Percentiles rank a stretch among this genome's conserved stretches.
phyloP scores from a whole-genome alignment of 1,140 invertebrate genomes.

The Yoshiicerus persimilis region DNA sequence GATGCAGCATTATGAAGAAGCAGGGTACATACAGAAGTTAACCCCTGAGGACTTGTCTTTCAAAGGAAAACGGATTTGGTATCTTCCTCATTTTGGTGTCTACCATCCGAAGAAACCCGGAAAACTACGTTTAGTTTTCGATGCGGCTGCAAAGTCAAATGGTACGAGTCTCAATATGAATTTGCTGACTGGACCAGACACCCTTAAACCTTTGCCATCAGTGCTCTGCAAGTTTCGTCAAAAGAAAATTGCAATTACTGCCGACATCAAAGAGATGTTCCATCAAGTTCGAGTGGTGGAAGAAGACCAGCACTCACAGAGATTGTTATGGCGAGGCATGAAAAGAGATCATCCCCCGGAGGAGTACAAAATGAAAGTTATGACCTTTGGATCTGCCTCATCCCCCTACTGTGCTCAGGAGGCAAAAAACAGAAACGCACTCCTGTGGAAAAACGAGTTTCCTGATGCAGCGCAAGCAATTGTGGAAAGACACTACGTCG shows the following conservation, averaged over 20 bases:
- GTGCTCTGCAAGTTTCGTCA: conserved; percentile 37
- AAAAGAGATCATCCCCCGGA: background rate
- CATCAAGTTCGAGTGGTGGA: conserved; percentile 8
- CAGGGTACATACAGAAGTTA: conserved; percentile 19
- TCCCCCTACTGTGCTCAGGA: conserved; percentile 41
- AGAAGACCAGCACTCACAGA: conserved; percentile 35
- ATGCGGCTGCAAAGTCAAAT: conserved; percentile 25
- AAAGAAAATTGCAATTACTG: background rate
- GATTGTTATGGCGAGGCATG: conserved; percentile 46
- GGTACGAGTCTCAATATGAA: conserved; percentile 33
- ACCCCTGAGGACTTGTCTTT: background rate
- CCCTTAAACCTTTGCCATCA: conserved; percentile 4
- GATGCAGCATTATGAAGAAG: background rate
- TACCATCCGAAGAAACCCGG: conserved; percentile 21
- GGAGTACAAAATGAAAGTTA: conserved; percentile 38
- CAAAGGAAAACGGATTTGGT: background rate
- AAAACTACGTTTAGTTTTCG: conserved; percentile 45
- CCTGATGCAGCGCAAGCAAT: background rate
- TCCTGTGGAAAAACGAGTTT: background rate
- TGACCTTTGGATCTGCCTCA: conserved; percentile 45
- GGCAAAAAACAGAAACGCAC: conserved; percentile 11
- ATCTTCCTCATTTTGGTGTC: conserved; percentile 44
- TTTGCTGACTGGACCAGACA: conserved; percentile 34
- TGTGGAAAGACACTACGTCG: conserved; percentile 30
- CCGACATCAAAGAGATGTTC: background rate